phyloP scores from a whole-genome alignment of 2,888 invertebrate species.

The Tenthredo scrophulariae region DNA sequence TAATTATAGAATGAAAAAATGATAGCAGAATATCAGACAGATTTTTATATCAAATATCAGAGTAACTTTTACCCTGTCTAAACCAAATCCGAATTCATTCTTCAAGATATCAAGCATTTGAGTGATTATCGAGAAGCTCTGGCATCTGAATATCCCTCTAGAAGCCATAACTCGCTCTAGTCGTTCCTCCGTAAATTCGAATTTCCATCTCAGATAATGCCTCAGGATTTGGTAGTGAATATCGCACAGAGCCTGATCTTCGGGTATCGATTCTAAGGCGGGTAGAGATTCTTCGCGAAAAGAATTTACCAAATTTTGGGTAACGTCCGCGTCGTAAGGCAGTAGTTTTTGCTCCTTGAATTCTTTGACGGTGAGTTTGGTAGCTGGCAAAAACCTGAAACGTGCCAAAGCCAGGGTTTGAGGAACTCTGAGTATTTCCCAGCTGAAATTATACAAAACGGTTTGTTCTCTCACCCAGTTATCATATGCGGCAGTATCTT shows the following conservation, averaged over 20 bases:
- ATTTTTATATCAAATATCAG: background rate
- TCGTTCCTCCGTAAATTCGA: slow-evolving; percentile 75
- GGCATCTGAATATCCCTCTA: slow-evolving; percentile 75
- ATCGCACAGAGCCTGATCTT: slow-evolving; percentile 67
- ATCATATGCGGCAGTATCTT: slow-evolving; percentile 56
- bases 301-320: slow-evolving; percentile 71
- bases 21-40: background rate
- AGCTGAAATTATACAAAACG: background rate
- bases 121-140: slow-evolving; percentile 79
- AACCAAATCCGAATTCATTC: slow-evolving; percentile 80
- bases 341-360: slow-evolving; percentile 77
- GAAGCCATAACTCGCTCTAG: slow-evolving; percentile 74
- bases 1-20: background rate
- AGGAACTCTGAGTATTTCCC: background rate
- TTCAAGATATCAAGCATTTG: slow-evolving; percentile 81
- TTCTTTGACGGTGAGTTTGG: slow-evolving; percentile 72
- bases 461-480: slow-evolving; percentile 59
- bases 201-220: slow-evolving; percentile 75
- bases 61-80: slow-evolving; percentile 70
- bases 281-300: slow-evolving; percentile 58
- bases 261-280: slow-evolving; percentile 58
- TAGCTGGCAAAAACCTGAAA: slow-evolving; percentile 71
- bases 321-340: slow-evolving; percentile 74
- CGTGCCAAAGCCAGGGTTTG: slow-evolving; percentile 62
- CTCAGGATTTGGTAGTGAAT: slow-evolving; percentile 71